Conservation (phyloP, 2,113 vertebrate genomes). For the Mellivora capensis region DNA sequence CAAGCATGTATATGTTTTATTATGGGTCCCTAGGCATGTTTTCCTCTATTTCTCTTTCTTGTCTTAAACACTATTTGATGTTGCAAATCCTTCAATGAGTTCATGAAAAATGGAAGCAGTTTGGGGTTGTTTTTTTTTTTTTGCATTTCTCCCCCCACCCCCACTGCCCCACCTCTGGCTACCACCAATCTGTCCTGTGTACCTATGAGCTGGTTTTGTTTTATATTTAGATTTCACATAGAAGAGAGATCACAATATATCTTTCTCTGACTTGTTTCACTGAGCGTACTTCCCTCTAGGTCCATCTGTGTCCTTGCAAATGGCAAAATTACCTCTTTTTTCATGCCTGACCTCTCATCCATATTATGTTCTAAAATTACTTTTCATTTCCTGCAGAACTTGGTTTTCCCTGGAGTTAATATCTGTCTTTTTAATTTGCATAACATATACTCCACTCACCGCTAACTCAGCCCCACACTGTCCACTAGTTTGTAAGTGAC, state of each 20-base stretch:
- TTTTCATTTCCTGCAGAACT: background rate
- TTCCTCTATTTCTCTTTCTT: background rate
- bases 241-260: background rate
- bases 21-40: background rate
- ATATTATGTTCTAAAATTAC: background rate
- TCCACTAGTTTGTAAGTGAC: background rate
- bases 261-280: background rate
- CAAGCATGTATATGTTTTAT: background rate
- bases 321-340: background rate
- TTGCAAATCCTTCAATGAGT: background rate
- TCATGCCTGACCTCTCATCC: background rate
- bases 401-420: conserved; percentile 17
- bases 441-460: background rate
- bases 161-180: background rate
- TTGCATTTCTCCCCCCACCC: background rate
- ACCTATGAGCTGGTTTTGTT: background rate
- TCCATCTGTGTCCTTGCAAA: background rate
- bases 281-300: background rate
- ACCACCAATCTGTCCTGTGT: background rate
- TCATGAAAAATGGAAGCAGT: background rate
- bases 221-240: background rate
- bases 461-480: background rate
- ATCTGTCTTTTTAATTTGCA: conserved; percentile 9
- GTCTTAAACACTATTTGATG: background rate
- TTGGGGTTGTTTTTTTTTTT: background rate